These are phyloP conservation scores for Eudorcas thomsonii DNA, from an alignment of 2,113 vertebrate species.

Conservation along the genomic window DNA sequence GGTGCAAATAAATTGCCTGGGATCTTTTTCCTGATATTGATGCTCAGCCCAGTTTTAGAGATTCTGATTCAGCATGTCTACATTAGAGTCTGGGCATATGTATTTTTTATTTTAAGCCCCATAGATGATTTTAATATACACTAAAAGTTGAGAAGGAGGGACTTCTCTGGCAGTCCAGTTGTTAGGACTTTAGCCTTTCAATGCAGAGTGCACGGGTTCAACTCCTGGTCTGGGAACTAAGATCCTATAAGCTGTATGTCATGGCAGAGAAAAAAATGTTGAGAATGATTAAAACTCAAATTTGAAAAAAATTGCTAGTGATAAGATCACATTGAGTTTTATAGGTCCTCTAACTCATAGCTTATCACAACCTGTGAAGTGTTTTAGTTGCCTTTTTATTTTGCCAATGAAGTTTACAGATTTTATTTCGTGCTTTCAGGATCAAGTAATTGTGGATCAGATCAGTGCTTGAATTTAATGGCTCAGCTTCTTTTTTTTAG, in stretches of 20 bases:
- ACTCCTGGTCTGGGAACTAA: not conserved
- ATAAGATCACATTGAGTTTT: constrained; percentile 21
- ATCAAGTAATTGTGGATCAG: not conserved
- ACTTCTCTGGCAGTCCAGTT: not conserved
- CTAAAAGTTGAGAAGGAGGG: not conserved
- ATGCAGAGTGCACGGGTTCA: not conserved
- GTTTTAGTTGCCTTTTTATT: not conserved
- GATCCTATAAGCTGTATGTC: not conserved
- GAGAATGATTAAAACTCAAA: constrained; percentile 18
- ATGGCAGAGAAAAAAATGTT: not conserved
- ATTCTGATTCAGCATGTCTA: not conserved
- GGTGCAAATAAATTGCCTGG: not conserved
- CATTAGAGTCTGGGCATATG: not conserved
- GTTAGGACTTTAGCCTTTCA: not conserved
- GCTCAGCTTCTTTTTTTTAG: constrained; percentile 22
- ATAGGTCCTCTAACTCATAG: not conserved
- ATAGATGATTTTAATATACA: not conserved
- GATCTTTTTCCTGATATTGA: not conserved
- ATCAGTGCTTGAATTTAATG: constrained; percentile 1
- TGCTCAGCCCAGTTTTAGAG: not conserved
- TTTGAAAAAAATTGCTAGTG: not conserved
- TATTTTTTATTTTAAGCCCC: not conserved
- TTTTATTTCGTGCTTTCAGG: constrained; percentile 1
- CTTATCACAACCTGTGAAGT: not conserved
- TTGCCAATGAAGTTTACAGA: not conserved